Percentiles rank a stretch among this genome's conserved stretches.
Conservation (phyloP, 37 sponge, comb jelly and placozoan species). For the Ephydatia muelleri region DNA sequence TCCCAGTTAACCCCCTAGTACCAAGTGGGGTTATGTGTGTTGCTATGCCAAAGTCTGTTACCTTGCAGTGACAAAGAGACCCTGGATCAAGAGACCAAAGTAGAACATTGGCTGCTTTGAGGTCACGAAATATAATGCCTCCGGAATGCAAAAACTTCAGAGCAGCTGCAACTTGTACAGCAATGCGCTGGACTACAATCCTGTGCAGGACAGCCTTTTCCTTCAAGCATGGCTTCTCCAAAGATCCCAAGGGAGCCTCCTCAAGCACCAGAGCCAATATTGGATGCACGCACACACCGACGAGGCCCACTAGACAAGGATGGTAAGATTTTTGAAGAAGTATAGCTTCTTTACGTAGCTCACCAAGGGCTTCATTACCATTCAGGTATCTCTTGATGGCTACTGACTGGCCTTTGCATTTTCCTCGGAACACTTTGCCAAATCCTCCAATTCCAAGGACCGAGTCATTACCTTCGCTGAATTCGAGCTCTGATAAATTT, state of each 20-base stretch:
- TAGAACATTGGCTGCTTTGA: slow-evolving; percentile 88
- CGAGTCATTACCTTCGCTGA: slow-evolving; percentile 51
- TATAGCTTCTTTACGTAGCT: slow-evolving; percentile 73
- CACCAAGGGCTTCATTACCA: slow-evolving; percentile 52
- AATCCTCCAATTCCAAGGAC: slow-evolving; percentile 86
- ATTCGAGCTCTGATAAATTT: slow-evolving; percentile 52
- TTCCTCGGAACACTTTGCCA: slow-evolving; percentile 83
- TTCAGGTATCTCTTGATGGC: slow-evolving; percentile 76
- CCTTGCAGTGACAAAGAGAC: slow-evolving; percentile 76
- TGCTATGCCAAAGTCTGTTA: slow-evolving; percentile 87
- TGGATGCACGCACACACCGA: slow-evolving; percentile 77
- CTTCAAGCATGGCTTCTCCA: slow-evolving; percentile 63
- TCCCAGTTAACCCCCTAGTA: slow-evolving; percentile 65
- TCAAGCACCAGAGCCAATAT: slow-evolving; percentile 85
- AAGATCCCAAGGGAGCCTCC: slow-evolving; percentile 78
- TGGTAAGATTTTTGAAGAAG: slow-evolving; percentile 74
- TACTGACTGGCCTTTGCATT: slow-evolving; percentile 60
- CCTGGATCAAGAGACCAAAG: slow-evolving; percentile 84
- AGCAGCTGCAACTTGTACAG: slow-evolving; percentile 79
- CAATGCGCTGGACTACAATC: slow-evolving; percentile 68
- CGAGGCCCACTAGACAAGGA: slow-evolving; percentile 80
- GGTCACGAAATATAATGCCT: slow-evolving; percentile 82
- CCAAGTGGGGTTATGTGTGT: slow-evolving; percentile 75
- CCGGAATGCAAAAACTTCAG: slow-evolving; percentile 74
- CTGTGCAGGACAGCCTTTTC: slow-evolving; percentile 60